Evolutionary conservation across 2,797 vertebrate species (phyloP), one percentile per base, ranked within the genome.

Genomic region (Chaenodraco wilsoni): DNA sequence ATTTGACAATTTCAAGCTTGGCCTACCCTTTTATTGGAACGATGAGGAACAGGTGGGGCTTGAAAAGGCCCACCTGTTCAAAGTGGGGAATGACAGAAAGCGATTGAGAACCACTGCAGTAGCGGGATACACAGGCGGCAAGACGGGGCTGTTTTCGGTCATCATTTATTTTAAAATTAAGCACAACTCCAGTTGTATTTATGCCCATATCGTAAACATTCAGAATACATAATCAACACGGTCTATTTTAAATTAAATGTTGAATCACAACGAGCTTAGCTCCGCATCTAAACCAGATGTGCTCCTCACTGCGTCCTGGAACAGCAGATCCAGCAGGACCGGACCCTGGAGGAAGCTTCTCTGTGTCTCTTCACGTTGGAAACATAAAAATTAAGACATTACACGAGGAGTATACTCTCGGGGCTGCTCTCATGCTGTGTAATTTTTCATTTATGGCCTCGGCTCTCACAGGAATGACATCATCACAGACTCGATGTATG

Each of bases 271-370:
- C 14, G 71, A 86, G 81, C 50, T 69, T 49, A 21, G 45, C 57
- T 71, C 69, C 65, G 63, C 83, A 88, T 88, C 58, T 59, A 19
- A 88, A 91, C 65, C 84, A 91, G 87, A 91, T 91, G 87, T 91
- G 76, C 75, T 78, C 62, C 65, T 61, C 54, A 79, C 73, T 41
- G 46, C 49, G 50, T 78, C 63, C 72, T 69, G 77, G 83, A 82
- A 71, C 44, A 33, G 76, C 49, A 48, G 65, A 84, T 70, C 52
- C 61, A 74, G 62, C 78, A 78, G 70, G 31, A 71, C 79, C 75
- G 4, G 69, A 33, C 65, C 77, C 81, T 52, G 14, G 61, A 85
- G 84, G 74, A 83, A 21, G 3, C 0, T 74, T 78, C 68, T 78
- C 82, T 74, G 57, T 71, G 72, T 83, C 68, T 83, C 61, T 79